phyloP scores from a whole-genome alignment of 2,797 vertebrate genomes.

The Cryptoblepharus egeriae region DNA sequence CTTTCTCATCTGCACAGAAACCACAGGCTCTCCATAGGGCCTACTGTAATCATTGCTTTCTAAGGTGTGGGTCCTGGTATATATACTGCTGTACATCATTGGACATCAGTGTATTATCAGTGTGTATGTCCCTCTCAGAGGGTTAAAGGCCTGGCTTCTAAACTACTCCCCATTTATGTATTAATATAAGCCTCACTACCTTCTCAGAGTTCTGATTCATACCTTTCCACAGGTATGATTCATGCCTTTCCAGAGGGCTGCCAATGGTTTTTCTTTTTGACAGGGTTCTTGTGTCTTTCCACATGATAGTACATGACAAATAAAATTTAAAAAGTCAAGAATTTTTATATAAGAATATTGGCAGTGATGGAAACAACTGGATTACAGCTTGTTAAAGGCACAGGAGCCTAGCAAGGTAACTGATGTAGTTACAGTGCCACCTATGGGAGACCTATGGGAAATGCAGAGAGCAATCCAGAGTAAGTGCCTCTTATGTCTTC shows the following conservation, averaged over 20 bases:
- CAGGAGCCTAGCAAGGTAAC: neutral
- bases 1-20: neutral
- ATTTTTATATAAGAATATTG: too few relatives aligned
- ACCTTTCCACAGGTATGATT: neutral
- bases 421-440: too few relatives aligned
- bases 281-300: neutral
- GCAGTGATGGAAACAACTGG: neutral
- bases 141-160: neutral
- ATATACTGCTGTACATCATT: neutral
- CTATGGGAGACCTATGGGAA: too few relatives aligned
- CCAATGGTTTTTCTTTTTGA: neutral
- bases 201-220: neutral
- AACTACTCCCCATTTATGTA: neutral
- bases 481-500: too few relatives aligned
- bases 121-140: neutral
- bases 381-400: neutral
- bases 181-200: neutral
- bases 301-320: neutral
- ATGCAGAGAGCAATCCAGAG: too few relatives aligned
- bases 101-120: too few relatives aligned
- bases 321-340: too few relatives aligned
- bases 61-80: neutral
- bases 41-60: neutral
- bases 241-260: too few relatives aligned
- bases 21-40: neutral